phyloP scores from a whole-genome alignment of 2,797 vertebrate genomes.

The Platyrinchus mystaceus region DNA sequence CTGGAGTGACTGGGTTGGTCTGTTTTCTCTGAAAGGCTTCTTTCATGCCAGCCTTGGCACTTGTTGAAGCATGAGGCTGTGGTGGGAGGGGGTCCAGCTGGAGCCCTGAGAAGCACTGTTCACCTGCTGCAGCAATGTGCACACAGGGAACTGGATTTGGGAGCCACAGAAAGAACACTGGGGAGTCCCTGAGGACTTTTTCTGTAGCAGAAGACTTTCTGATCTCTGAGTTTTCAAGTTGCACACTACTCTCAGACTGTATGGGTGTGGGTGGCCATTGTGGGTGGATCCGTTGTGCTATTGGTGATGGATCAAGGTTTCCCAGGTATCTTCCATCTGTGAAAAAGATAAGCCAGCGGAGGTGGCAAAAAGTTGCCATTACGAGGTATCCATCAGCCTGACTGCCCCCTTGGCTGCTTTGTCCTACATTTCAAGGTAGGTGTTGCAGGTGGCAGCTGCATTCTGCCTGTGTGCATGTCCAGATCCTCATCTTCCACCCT shows the following conservation, averaged over 20 bases:
- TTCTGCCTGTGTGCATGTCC: neutral
- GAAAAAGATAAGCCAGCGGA: neutral
- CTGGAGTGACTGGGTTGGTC: neutral
- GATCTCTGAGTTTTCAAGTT: neutral
- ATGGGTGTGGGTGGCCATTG: neutral
- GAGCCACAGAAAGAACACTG: neutral
- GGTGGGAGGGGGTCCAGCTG: neutral
- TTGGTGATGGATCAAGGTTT: neutral
- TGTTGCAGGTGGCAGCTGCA: neutral
- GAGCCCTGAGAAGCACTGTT: neutral
- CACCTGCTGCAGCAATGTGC: neutral
- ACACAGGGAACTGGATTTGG: neutral
- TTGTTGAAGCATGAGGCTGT: neutral
- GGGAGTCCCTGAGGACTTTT: neutral
- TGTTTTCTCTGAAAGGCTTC: constrained; percentile 8
- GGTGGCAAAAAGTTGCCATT: neutral
- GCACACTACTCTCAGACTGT: neutral
- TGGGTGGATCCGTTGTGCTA: neutral
- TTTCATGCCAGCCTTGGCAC: neutral
- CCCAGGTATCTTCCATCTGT: neutral
- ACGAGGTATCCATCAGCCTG: neutral
- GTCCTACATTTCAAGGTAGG: neutral
- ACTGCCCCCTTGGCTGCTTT: neutral
- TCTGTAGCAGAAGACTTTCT: neutral
- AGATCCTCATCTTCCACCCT: neutral